Evolutionary conservation across 2,113 vertebrate genomes (phyloP), one percentile per base, ranked within the genome.

Genomic region (Ctenomys sociabilis): DNA sequence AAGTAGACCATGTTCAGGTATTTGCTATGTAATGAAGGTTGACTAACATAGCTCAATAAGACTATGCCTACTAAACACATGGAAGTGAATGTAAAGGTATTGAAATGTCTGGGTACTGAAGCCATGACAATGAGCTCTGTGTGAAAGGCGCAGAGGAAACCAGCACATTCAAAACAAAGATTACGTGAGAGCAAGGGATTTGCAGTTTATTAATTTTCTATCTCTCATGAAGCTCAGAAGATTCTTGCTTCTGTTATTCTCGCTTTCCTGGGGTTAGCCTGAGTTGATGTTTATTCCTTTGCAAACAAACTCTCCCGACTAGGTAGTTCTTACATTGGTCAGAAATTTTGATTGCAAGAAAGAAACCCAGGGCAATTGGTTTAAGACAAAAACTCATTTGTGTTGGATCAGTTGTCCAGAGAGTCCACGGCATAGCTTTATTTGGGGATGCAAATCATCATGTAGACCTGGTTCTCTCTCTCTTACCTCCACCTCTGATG

Each of bases 341-440:
- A 93, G 63, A 13, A 88, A 72, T 81, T 78, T 91, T 88, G 72
- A 35, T 91, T 43, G 22, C 37, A 96, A 85, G n/a, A 91, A 49
- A 43, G 59, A 95, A 93, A 85, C 75, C 45, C 59, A 83, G 14
- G 30, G 93, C 63, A 68, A 43, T 61, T 70, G 35, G 54, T 12
- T 61, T 87, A 87, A 80, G 8, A 21, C 49, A 73, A 85, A 90
- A 61, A 64, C 28, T 4, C 16, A 82, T 59, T 49, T 35, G 6
- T 64, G 9, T 49, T 88, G 59, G 16, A 66, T 85, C 12, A 45
- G 52, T 37, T 40, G 52, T 16, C 2, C 49, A 43, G 14, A 52
- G 81, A 95, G n/a, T 78, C 54, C 52, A 85, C 5, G 22, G 10
- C 40, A 24, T 64, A 28, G 28, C 68, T 88, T 88, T 63, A 82